Conservation (phyloP, 1,140 invertebrate genomes). For the Nephotettix cincticeps region DNA sequence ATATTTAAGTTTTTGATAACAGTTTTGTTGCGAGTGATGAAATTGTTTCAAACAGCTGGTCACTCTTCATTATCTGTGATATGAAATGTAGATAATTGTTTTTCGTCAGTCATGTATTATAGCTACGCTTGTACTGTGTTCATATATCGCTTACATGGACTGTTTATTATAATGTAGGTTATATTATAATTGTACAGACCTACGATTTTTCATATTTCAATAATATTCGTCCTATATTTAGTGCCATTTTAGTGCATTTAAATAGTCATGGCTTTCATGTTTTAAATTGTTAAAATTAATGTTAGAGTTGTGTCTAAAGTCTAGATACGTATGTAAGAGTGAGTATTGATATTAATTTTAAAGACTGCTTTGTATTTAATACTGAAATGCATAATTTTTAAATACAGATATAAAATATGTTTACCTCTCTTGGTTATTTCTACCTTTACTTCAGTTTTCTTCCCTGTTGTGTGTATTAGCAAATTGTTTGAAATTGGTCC, state of each 20-base stretch:
- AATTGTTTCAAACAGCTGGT: too few species aligned
- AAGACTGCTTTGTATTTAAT: conserved; percentile 19
- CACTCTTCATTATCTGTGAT: not conserved
- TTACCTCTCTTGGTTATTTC: too few species aligned
- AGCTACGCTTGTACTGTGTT: conserved; percentile 9
- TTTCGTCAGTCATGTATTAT: not conserved
- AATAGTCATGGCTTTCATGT: not conserved
- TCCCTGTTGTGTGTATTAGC: too few species aligned
- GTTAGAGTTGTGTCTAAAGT: not conserved
- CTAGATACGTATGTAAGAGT: not conserved
- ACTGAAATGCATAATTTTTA: not conserved
- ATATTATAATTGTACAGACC: not conserved
- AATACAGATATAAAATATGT: not conserved
- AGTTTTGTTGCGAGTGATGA: too few species aligned
- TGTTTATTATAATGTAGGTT: not conserved
- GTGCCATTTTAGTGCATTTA: conserved; percentile 20
- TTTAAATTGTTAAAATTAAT: not conserved
- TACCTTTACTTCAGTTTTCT: too few species aligned
- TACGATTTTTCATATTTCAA: not conserved
- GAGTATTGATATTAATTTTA: not conserved
- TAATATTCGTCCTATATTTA: conserved; percentile 8
- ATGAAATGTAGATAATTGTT: not conserved
- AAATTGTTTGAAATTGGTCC: too few species aligned
- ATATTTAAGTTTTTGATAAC: too few species aligned
- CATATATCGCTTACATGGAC: not conserved